Evolutionary conservation across 1,140 invertebrate species (phyloP).

Genomic region (Micrasema minimum): DNA sequence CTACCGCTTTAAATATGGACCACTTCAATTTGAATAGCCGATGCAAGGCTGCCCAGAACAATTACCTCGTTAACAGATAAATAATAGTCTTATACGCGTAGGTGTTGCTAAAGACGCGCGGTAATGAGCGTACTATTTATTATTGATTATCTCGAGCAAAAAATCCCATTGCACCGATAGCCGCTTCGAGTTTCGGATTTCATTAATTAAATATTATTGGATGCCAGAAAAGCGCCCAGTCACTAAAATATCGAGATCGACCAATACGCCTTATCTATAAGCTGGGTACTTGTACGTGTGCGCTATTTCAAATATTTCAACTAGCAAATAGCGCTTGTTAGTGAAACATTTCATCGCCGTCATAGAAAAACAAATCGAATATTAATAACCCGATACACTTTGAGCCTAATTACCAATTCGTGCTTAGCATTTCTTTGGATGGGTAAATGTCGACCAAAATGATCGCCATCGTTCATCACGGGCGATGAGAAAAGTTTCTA

Average conservation of each 20-base stretch:
- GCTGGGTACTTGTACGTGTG: background rate
- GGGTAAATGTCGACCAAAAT: conserved; percentile 5
- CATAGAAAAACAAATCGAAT: conserved; percentile 19
- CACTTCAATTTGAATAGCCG: conserved; percentile 21
- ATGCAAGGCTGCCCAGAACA: conserved; percentile 14
- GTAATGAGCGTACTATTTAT: conserved; percentile 11
- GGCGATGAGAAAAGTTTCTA: conserved; percentile 12
- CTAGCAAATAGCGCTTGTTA: conserved; percentile 1
- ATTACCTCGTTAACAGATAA: conserved; percentile 33
- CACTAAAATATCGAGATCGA: background rate
- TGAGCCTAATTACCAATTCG: conserved; percentile 4
- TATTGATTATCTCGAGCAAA: conserved; percentile 26
- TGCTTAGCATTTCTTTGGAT: conserved; percentile 8
- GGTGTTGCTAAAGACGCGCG: conserved; percentile 5
- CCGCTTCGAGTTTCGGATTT: conserved; percentile 5
- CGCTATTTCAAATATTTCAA: background rate
- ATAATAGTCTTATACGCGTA: conserved; percentile 32
- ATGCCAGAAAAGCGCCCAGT: background rate
- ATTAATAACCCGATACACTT: conserved; percentile 18
- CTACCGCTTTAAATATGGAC: conserved; percentile 32
- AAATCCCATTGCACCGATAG: conserved; percentile 8
- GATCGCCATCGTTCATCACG: conserved; percentile 5
- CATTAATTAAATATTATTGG: conserved; percentile 5
- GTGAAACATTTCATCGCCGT: background rate
- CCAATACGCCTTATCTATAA: background rate